A percentile compares a stretch with the other conserved stretches of the same genome.
Conservation (phyloP, 2,113 vertebrate species). For the Pangasianodon gigas region DNA sequence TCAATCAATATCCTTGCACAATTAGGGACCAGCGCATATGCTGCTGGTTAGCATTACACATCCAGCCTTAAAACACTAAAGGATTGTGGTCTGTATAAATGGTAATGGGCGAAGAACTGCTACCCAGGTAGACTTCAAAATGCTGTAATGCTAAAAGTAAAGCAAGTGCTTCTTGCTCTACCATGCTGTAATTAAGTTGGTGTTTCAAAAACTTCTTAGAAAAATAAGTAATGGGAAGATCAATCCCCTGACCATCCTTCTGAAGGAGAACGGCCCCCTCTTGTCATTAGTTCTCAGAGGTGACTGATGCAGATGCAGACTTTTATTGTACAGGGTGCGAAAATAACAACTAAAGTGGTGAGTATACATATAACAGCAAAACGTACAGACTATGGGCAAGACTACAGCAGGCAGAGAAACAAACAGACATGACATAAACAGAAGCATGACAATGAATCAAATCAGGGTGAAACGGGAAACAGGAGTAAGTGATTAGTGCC, state of each 20-base stretch:
- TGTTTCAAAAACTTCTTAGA: neutral
- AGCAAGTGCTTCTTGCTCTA: neutral
- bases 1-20: neutral
- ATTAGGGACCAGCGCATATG: neutral
- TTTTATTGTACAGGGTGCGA: too few relatives aligned
- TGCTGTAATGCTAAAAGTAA: neutral
- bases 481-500: too few relatives aligned
- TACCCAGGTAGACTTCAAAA: neutral
- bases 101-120: neutral
- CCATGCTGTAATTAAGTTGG: neutral
- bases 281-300: too few relatives aligned
- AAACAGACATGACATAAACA: too few relatives aligned
- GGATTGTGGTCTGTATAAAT: neutral
- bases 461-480: too few relatives aligned
- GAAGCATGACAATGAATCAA: too few relatives aligned
- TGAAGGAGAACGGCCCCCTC: neutral
- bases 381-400: too few relatives aligned
- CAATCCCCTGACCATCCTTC: neutral
- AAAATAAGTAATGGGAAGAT: neutral
- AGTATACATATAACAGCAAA: too few relatives aligned
- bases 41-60: neutral
- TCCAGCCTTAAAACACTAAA: neutral
- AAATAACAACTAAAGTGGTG: too few relatives aligned
- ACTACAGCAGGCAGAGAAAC: too few relatives aligned
- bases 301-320: too few relatives aligned